Evolutionary conservation across 2,113 vertebrate species (phyloP).

Genomic region (Calidris pygmaea): DNA sequence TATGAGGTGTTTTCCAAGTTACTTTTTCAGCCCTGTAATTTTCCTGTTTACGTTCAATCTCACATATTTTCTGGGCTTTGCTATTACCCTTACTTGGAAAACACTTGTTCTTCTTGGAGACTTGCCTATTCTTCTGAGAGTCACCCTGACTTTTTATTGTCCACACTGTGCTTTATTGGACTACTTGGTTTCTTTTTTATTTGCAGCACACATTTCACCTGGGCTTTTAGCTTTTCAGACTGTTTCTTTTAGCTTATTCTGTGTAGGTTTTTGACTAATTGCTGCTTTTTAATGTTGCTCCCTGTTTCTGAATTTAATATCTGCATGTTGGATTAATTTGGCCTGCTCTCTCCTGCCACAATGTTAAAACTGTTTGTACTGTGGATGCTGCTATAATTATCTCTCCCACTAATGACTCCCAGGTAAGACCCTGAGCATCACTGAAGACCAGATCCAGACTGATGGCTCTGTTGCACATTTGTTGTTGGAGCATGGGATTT

Average conservation of each 20-base stretch:
- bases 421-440: not conserved
- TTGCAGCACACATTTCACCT: not conserved
- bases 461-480: not conserved
- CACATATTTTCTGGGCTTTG: not conserved
- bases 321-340: not conserved
- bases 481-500: not conserved
- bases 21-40: not conserved
- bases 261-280: not conserved
- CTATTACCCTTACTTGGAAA: not conserved
- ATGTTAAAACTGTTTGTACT: not conserved
- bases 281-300: not conserved
- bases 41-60: not conserved
- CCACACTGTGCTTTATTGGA: not conserved
- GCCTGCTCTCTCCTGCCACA: not conserved
- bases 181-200: not conserved
- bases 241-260: not conserved
- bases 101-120: not conserved
- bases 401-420: not conserved
- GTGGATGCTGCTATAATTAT: not conserved
- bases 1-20: not conserved
- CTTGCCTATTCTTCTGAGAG: not conserved
- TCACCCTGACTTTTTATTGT: not conserved
- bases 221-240: not conserved
- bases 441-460: not conserved
- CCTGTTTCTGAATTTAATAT: not conserved